phyloP scores from a whole-genome alignment of 2,797 vertebrate species.

The Choloepus didactylus region DNA sequence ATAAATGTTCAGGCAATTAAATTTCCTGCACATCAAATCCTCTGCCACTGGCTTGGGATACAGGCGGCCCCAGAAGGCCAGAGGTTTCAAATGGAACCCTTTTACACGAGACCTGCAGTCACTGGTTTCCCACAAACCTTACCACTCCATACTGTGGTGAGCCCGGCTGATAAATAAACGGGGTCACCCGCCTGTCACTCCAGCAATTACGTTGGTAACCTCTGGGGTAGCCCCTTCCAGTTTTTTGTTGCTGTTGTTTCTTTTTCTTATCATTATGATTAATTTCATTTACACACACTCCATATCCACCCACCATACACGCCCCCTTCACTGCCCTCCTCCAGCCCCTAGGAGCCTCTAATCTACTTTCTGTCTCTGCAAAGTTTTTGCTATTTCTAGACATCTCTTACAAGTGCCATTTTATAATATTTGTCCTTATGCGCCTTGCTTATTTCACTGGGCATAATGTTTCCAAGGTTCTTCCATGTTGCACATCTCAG shows the following conservation, averaged over 20 bases:
- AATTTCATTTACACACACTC: no score
- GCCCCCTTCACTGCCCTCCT: no score
- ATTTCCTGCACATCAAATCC: background rate
- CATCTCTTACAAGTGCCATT: no score
- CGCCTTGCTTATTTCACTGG: no score
- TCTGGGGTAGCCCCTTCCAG: background rate
- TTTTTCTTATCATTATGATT: no score
- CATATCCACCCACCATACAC: no score
- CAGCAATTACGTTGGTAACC: background rate
- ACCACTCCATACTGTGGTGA: background rate
- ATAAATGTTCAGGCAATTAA: background rate
- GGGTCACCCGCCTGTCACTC: background rate
- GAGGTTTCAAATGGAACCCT: fast-evolving
- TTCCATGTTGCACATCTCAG: no score
- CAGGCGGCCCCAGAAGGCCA: background rate
- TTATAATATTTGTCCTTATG: no score
- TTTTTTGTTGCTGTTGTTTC: background rate
- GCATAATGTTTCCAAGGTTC: no score
- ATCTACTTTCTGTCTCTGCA: no score
- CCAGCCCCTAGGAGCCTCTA: no score
- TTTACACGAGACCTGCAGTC: background rate
- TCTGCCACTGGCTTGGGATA: background rate
- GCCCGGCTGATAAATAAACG: background rate
- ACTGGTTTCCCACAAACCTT: background rate
- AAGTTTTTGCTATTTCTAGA: no score